Evolutionary conservation across 2,797 vertebrate genomes (phyloP), one percentile per base, ranked within the genome.

Genomic region (Phataginus tricuspis): DNA sequence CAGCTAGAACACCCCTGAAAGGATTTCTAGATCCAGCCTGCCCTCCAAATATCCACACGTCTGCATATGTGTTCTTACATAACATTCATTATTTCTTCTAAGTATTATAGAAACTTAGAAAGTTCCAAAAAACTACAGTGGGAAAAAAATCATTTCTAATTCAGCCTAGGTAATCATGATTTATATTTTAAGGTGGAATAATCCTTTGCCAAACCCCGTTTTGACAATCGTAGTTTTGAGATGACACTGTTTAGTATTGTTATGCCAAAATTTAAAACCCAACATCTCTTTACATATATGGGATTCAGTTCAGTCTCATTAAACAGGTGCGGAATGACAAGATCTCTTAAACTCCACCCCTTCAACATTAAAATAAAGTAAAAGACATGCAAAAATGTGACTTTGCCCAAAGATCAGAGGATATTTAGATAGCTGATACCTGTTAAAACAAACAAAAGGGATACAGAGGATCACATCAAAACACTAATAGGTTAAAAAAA

Each of bases 261-360:
- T 86, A 74, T 88, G 63, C 68, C 87, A 95, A 90, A 72, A 45
- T 79, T 64, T 64, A 49, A 96, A 96, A 91, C 86, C 39, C 5
- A 31, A 57, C 78, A 51, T 61, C n/a, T 85, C 63, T 84, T 95
- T 90, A 85, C 57, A 90, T 72, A 69, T 42, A 45, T 0, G 8
- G 23, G 29, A 86, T 96, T 82, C 55, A 92, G 51, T 59, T 86
- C 29, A 49, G 34, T 64, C 51, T 75, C 15, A 42, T 88, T 80
- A 66, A 83, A 87, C 9, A 77, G 78, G 9, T 83, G 6, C 19
- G 84, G 27, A 79, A 89, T 63, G 39, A 86, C 4, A 18, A 86
- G 23, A 16, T 49, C 63, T 78, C 29, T 89, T 75, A 71, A 75
- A 78, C 0, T 69, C 23, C 16, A 83, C 0, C 7, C 27, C 29